Conservation (phyloP, 1,140 invertebrate species). For the Drosophila pseudoobscura region DNA sequence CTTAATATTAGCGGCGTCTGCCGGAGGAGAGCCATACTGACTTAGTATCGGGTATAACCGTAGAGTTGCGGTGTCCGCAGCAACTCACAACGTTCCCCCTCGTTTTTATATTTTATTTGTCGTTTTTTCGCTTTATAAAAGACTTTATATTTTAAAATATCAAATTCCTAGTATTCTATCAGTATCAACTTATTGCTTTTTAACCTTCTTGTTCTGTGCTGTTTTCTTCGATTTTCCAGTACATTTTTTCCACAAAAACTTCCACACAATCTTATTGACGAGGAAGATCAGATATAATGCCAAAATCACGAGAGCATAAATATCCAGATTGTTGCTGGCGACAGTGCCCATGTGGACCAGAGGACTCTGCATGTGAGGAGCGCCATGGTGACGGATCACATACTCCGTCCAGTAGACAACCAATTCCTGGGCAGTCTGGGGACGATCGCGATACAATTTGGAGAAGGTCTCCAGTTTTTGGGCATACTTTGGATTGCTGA, state of each 20-base stretch:
- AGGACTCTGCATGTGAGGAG: slow-evolving; percentile 83
- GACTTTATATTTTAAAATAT: slow-evolving; percentile 6
- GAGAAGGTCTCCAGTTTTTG: slow-evolving; percentile 66
- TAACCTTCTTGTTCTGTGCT: slow-evolving; percentile 52
- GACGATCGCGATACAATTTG: slow-evolving; percentile 75
- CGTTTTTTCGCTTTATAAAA: background rate
- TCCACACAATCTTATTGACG: slow-evolving; percentile 50
- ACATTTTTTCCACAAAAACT: slow-evolving; percentile 48
- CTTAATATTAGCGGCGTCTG: no score
- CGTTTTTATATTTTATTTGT: slow-evolving; percentile 7
- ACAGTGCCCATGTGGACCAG: slow-evolving; percentile 68
- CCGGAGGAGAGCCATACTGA: no score
- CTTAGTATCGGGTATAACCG: no score
- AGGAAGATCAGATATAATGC: slow-evolving; percentile 36
- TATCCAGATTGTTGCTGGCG: slow-evolving; percentile 58
- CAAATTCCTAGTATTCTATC: slow-evolving; percentile 6
- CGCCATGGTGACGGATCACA: slow-evolving; percentile 83
- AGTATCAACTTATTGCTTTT: slow-evolving; percentile 47
- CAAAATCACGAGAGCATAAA: slow-evolving; percentile 36
- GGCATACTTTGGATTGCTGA: slow-evolving; percentile 62
- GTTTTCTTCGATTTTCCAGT: slow-evolving; percentile 48
- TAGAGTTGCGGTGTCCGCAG: no score
- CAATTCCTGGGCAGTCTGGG: slow-evolving; percentile 57
- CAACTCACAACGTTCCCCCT: no score
- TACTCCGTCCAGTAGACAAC: slow-evolving; percentile 79